A percentile compares a stretch with the other conserved stretches of the same genome.
Conservation (phyloP, 1,140 invertebrate species). For the Berghia stephanieae region DNA sequence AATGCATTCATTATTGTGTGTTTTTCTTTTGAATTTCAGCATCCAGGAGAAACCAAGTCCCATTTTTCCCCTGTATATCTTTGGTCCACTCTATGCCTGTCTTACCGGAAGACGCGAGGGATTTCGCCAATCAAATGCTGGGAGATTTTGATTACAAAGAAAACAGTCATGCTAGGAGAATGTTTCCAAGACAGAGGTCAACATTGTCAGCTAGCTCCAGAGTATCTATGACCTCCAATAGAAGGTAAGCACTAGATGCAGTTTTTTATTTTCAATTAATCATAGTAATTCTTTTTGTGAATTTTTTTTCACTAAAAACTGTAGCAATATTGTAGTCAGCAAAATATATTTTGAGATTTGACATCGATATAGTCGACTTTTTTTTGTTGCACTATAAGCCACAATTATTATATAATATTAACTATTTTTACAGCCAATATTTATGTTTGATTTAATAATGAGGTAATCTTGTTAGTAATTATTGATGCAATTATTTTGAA, state of each 20-base stretch:
- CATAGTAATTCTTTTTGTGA: no score
- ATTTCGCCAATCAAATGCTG: constrained; percentile 8
- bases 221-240: not conserved
- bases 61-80: constrained; percentile 63
- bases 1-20: not conserved
- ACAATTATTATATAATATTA: no score
- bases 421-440: no score
- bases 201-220: constrained; percentile 11
- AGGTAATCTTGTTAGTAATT: no score
- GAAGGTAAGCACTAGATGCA: constrained; percentile 19
- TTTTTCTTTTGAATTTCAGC: not conserved
- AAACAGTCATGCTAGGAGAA: not conserved
- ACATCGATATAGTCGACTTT: no score
- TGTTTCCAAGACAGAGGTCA: constrained; percentile 9
- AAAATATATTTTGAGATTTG: no score
- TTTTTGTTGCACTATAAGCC: no score
- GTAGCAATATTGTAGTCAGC: no score
- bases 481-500: no score
- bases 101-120: constrained; percentile 51
- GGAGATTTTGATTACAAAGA: not conserved
- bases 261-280: no score
- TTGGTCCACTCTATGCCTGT: constrained; percentile 62
- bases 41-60: constrained; percentile 37
- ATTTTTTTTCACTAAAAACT: no score
- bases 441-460: no score